Percentiles rank a stretch among this genome's conserved stretches.
Evolutionary conservation across 1,140 invertebrate genomes (phyloP).

Genomic region (Oppia nitens): DNA sequence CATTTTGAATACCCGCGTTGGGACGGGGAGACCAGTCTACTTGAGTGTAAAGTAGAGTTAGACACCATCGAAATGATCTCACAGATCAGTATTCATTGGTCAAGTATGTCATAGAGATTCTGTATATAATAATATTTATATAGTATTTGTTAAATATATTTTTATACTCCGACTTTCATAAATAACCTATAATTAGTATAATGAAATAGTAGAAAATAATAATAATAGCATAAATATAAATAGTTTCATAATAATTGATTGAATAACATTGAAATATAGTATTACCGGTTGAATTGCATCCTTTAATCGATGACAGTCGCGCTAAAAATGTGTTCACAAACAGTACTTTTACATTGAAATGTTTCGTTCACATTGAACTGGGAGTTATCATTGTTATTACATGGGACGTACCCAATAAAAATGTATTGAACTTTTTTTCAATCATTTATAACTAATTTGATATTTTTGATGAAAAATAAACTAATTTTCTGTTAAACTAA

Average conservation of each 20-base stretch:
- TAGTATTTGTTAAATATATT: too few species aligned
- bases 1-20: conserved; percentile 15
- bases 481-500: background rate
- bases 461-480: background rate
- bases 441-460: too few species aligned
- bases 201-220: too few species aligned
- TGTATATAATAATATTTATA: too few species aligned
- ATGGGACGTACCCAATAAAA: conserved; percentile 20
- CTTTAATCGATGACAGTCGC: conserved; percentile 16
- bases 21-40: conserved; percentile 9
- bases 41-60: conserved; percentile 13
- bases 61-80: conserved; percentile 3
- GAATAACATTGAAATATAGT: conserved; percentile 1
- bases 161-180: too few species aligned
- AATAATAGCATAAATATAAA: too few species aligned
- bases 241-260: too few species aligned
- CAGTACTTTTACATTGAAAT: conserved; percentile 19
- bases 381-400: conserved; percentile 19
- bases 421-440: too few species aligned
- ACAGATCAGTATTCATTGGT: conserved; percentile 13
- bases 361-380: conserved; percentile 19
- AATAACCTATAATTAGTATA: too few species aligned
- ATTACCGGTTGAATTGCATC: conserved; percentile 14
- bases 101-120: background rate
- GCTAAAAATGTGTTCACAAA: conserved; percentile 18